Evolutionary conservation across 2,113 vertebrate species (phyloP).

Genomic region (Brachyhypopomus occidentalis): DNA sequence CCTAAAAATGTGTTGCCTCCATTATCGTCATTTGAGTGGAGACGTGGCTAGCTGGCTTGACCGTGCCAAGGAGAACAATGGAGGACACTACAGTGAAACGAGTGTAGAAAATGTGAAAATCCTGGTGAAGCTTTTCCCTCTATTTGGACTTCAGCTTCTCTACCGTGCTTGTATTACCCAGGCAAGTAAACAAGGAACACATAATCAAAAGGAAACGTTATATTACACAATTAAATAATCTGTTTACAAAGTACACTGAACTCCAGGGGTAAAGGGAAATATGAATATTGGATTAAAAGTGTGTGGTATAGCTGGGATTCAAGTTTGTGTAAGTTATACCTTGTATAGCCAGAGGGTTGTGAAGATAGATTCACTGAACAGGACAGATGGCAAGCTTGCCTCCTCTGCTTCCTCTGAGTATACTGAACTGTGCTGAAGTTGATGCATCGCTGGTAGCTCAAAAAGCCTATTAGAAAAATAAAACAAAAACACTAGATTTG

Average conservation of each 20-base stretch:
- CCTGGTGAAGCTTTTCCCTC: conserved; percentile 79
- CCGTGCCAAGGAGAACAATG: conserved; percentile 82
- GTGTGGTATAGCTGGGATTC: no score
- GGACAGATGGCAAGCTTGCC: no score
- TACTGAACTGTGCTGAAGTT: no score
- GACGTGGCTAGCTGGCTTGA: conserved; percentile 78
- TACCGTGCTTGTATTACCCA: conserved; percentile 85
- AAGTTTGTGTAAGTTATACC: no score
- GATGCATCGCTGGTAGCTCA: no score
- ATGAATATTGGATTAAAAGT: no score
- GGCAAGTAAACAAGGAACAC: conserved; percentile 62
- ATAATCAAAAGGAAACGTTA: neutral
- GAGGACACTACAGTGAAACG: conserved; percentile 78
- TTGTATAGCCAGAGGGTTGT: no score
- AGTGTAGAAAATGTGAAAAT: conserved; percentile 85
- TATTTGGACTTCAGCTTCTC: conserved; percentile 85
- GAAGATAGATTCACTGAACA: no score
- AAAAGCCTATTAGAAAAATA: no score
- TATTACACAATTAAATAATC: neutral
- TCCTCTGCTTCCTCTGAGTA: no score
- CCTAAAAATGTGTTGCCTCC: conserved; percentile 71
- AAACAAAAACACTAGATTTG: no score
- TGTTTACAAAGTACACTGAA: neutral
- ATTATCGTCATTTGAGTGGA: conserved; percentile 65
- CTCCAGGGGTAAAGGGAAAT: neutral